A percentile compares a stretch with the other conserved stretches of the same genome.
Evolutionary conservation across 2,888 invertebrate genomes (phyloP).

Genomic region (Andrena praecox): DNA sequence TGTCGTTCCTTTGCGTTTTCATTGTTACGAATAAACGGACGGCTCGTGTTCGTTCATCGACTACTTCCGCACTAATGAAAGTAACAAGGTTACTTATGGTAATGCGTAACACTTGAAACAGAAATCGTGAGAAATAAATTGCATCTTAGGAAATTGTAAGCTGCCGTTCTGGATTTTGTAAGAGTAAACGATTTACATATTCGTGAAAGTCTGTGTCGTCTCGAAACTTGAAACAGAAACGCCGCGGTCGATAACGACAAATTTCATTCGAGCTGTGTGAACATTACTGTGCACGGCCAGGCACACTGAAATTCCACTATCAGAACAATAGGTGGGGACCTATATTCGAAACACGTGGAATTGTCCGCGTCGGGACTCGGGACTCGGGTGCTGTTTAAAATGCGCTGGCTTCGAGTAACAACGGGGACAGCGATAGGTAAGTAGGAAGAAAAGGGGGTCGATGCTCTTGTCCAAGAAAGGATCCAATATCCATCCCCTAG

Average conservation of each 20-base stretch:
- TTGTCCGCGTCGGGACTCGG: neutral
- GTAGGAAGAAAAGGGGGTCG: conserved; percentile 54
- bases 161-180: too few relatives aligned
- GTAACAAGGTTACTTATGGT: neutral
- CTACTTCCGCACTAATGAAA: neutral
- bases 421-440: neutral
- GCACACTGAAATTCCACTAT: neutral
- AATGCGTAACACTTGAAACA: neutral
- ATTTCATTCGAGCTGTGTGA: too few relatives aligned
- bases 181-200: too few relatives aligned
- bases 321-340: too few relatives aligned
- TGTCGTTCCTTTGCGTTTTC: conserved; percentile 23
- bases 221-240: too few relatives aligned
- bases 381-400: neutral
- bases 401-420: conserved; percentile 31
- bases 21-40: conserved; percentile 19
- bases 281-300: neutral
- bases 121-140: neutral
- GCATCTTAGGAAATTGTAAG: too few relatives aligned
- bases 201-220: too few relatives aligned
- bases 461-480: conserved; percentile 66
- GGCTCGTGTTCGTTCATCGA: conserved; percentile 1
- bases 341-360: too few relatives aligned
- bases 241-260: too few relatives aligned
- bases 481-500: conserved; percentile 67